phyloP scores from a whole-genome alignment of 2,888 invertebrate genomes.

The Noctua janthina region DNA sequence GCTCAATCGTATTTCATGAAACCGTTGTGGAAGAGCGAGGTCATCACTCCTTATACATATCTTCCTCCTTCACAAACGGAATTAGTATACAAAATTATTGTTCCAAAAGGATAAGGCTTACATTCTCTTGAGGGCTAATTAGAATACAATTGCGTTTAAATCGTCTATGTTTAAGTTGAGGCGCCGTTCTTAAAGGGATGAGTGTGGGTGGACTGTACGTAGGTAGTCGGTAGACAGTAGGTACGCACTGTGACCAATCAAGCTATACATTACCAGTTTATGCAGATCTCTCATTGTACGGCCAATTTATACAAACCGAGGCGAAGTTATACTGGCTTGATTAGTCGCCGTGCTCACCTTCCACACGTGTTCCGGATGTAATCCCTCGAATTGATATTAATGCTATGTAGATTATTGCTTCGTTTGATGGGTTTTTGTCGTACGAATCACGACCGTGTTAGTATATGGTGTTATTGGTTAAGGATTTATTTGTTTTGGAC shows the following conservation, averaged over 20 bases:
- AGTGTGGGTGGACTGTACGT: constrained; percentile 72
- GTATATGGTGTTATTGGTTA: background rate
- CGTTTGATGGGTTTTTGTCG: constrained; percentile 57
- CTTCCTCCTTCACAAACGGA: constrained; percentile 16
- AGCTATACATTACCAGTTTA: background rate
- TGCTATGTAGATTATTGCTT: constrained; percentile 62
- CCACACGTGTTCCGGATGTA: constrained; percentile 73
- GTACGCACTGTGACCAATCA: background rate
- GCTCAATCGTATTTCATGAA: background rate
- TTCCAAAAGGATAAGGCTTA: constrained; percentile 48
- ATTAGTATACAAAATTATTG: constrained; percentile 56
- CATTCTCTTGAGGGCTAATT: constrained; percentile 62
- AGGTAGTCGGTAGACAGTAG: constrained; percentile 37
- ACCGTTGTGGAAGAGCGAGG: constrained; percentile 6
- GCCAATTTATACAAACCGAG: background rate
- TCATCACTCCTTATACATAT: constrained; percentile 17
- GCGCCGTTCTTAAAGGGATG: constrained; percentile 49
- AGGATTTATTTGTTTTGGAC: background rate
- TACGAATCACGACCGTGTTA: constrained; percentile 29
- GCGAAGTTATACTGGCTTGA: background rate
- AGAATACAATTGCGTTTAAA: constrained; percentile 73
- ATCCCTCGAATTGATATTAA: constrained; percentile 54
- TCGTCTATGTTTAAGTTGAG: constrained; percentile 46
- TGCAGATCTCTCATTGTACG: background rate
- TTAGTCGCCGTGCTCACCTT: background rate